Evolutionary conservation across 2,113 vertebrate species (phyloP), one percentile per base, ranked within the genome.

Genomic region (Corythornis vintsioides): DNA sequence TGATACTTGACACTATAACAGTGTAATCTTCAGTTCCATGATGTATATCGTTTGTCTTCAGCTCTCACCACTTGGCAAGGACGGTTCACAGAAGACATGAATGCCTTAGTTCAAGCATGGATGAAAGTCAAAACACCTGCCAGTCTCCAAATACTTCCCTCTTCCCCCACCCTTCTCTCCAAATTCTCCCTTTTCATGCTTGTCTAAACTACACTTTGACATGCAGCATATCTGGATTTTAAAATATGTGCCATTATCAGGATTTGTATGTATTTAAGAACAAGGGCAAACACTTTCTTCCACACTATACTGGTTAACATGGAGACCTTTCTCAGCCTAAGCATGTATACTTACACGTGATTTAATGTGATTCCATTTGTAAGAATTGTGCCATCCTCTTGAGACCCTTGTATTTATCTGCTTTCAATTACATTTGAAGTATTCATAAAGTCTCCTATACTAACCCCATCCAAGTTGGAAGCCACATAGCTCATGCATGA

Each of bases 401-500:
- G 92, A 96, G 96, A 96, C 81, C 73, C 79, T 82, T 84, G 75
- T 59, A 74, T 86, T 82, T 97, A 97, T 97, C 97, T 97, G 98
- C 94, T 98, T 98, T 97, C 48, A 79, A 94, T 98, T 97, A 97
- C 70, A 88, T 86, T 89, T 88, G 83, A 92, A 90, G 92, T 93
- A 89, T 90, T 96, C 92, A 90, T 88, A 97, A 97, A 94, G 81
- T 85, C 93, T 94, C 94, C 95, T 92, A 16, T 94, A 87, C 88
- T 97, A 97, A 97, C 95, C 93, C 96, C 94, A 86, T 97, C 97
- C 97, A 97, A 94, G 96, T 96, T 96, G 96, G 96, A 97, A 98
- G 94, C 96, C 96, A 97, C 97, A 97, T 95, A 92, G 84, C 94
- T 97, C 94, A 94, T 97, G 95, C 96, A 97, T 97, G 96, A 98